A percentile compares a stretch with the other conserved stretches of the same genome.
These are phyloP conservation scores for Trachythela sp. DNA, from an alignment of 64 coral and sea anemone genomes.

Conservation along the genomic window DNA sequence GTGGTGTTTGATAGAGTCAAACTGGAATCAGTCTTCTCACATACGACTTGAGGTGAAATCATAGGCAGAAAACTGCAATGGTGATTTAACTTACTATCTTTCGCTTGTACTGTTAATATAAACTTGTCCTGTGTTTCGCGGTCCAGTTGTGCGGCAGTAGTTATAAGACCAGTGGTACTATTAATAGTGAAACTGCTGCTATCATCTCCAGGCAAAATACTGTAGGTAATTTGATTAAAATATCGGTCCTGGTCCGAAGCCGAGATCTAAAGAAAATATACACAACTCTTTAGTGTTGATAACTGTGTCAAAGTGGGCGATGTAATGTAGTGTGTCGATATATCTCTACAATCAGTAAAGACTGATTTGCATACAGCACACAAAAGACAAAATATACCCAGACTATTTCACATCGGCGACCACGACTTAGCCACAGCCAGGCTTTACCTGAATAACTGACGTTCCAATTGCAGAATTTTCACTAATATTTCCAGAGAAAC, in stretches of 20 bases:
- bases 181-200: neutral
- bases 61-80: neutral
- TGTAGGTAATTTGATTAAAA: neutral
- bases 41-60: too few relatives aligned
- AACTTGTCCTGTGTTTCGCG: neutral
- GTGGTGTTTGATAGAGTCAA: too few relatives aligned
- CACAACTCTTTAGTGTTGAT: too few relatives aligned
- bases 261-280: neutral
- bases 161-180: neutral
- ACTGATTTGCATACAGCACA: too few relatives aligned
- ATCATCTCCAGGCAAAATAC: neutral
- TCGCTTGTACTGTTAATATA: neutral
- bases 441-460: neutral
- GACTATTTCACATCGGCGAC: too few relatives aligned
- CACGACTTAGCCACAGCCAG: neutral
- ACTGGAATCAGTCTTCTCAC: neutral
- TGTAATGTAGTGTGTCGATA: neutral
- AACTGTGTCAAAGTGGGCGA: neutral
- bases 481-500: neutral
- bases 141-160: neutral
- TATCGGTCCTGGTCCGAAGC: neutral
- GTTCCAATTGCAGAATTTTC: neutral
- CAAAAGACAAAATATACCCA: too few relatives aligned
- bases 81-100: conserved; percentile 1
- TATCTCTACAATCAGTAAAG: too few relatives aligned